phyloP scores from a whole-genome alignment of 2,888 invertebrate species.

The Aphidoletes aphidimyza region DNA sequence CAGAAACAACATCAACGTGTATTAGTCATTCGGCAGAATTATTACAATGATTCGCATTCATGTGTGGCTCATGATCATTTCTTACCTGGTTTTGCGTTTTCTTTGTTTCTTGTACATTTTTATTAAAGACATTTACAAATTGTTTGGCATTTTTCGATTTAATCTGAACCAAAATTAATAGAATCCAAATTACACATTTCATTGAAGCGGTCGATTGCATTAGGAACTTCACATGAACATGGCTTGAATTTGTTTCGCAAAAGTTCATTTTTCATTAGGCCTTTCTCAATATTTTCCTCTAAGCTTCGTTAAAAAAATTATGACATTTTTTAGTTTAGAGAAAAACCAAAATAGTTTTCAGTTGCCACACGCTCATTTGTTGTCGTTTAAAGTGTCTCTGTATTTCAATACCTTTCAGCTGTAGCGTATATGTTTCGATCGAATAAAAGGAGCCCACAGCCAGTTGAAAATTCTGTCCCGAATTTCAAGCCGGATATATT shows the following conservation, averaged over 20 bases:
- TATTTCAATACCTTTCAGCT: not conserved
- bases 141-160: too few relatives aligned
- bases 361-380: not conserved
- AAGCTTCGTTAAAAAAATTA: too few relatives aligned
- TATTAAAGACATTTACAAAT: not conserved
- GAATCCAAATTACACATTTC: too few relatives aligned
- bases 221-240: too few relatives aligned
- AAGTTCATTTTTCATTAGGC: not conserved
- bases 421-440: constrained; percentile 11
- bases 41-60: not conserved
- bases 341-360: constrained; percentile 12
- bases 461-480: constrained; percentile 26
- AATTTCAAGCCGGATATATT: not conserved
- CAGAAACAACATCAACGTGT: not conserved
- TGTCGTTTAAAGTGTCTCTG: not conserved
- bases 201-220: too few relatives aligned
- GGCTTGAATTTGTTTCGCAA: not conserved
- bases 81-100: too few relatives aligned
- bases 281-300: too few relatives aligned
- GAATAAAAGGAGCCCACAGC: not conserved
- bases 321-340: too few relatives aligned
- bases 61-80: not conserved
- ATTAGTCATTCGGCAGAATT: not conserved
- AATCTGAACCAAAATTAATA: too few relatives aligned
- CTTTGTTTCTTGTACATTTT: not conserved